Conservation (phyloP, 2,888 invertebrate species). For the Rhamphomyia laevipes region DNA sequence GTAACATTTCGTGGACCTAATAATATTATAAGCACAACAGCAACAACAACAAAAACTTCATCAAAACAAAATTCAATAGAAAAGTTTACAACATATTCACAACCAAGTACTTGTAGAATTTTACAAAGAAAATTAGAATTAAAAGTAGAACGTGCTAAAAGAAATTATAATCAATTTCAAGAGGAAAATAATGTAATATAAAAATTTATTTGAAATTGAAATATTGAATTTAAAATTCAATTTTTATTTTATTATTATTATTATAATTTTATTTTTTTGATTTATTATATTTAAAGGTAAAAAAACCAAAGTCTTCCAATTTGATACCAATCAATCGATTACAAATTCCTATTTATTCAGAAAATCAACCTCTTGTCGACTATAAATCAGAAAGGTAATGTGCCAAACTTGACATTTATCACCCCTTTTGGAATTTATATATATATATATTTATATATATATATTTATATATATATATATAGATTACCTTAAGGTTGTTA, state of each 20-base stretch:
- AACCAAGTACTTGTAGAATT: slow-evolving; percentile 35
- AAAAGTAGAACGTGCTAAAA: slow-evolving; percentile 37
- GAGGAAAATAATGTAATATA: slow-evolving; percentile 18
- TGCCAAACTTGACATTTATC: neutral
- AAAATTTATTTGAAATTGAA: slow-evolving; percentile 8
- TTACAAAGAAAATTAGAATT: slow-evolving; percentile 36
- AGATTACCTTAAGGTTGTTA: too few species aligned
- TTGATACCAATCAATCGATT: slow-evolving; percentile 36
- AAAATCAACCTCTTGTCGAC: slow-evolving; percentile 35
- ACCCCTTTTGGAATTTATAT: too few species aligned
- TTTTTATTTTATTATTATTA: slow-evolving; percentile 2
- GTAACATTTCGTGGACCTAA: slow-evolving; percentile 26
- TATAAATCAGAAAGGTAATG: slow-evolving; percentile 34
- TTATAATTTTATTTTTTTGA: too few species aligned
- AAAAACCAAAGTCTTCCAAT: slow-evolving; percentile 31
- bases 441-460: too few species aligned
- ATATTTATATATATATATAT: neutral
- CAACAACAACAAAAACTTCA: too few species aligned
- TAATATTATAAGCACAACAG: slow-evolving; percentile 7
- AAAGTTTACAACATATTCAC: slow-evolving; percentile 16
- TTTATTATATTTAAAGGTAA: slow-evolving; percentile 20
- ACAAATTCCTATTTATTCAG: slow-evolving; percentile 33
- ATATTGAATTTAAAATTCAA: neutral
- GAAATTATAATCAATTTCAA: slow-evolving; percentile 33
- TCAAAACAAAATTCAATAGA: slow-evolving; percentile 13